Evolutionary conservation across 1,140 invertebrate species (phyloP).

Genomic region (Drosophila varians): DNA sequence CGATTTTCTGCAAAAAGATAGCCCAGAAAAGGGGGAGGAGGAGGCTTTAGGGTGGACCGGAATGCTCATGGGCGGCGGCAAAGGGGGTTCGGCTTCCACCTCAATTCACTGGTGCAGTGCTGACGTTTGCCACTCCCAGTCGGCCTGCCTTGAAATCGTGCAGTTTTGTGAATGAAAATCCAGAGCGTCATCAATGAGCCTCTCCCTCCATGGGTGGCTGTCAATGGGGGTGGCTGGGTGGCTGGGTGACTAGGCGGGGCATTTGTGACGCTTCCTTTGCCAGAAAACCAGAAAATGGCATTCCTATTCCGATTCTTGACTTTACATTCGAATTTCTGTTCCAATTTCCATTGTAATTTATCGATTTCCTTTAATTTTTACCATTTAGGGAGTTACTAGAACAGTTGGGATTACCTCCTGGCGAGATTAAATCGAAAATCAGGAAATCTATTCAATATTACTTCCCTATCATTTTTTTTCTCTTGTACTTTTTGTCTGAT

Average conservation of each 20-base stretch:
- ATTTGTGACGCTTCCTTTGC: neutral
- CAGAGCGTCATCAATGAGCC: constrained; percentile 59
- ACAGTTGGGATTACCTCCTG: too few relatives aligned
- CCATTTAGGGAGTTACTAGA: neutral
- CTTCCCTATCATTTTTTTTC: neutral
- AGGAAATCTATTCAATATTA: constrained; percentile 8
- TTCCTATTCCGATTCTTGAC: neutral
- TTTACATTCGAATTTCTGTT: neutral
- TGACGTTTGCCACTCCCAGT: constrained; percentile 5
- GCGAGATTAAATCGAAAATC: too few relatives aligned
- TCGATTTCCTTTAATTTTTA: neutral
- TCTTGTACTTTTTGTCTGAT: too few relatives aligned
- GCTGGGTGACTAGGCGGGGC: neutral
- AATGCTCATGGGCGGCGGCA: neutral
- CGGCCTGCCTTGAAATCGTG: constrained; percentile 57
- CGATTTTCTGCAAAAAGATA: too few relatives aligned
- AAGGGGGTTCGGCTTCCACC: neutral
- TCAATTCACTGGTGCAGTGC: constrained; percentile 21
- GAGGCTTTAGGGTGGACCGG: neutral
- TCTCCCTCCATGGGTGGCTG: neutral
- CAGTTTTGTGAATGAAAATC: constrained; percentile 72
- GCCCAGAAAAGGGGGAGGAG: neutral
- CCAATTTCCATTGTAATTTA: neutral
- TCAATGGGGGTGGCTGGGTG: neutral
- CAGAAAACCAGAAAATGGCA: neutral